Conservation (phyloP, 30 jellyfish, hydroid and myxozoan genomes). For the Nemopilema nomurai region DNA sequence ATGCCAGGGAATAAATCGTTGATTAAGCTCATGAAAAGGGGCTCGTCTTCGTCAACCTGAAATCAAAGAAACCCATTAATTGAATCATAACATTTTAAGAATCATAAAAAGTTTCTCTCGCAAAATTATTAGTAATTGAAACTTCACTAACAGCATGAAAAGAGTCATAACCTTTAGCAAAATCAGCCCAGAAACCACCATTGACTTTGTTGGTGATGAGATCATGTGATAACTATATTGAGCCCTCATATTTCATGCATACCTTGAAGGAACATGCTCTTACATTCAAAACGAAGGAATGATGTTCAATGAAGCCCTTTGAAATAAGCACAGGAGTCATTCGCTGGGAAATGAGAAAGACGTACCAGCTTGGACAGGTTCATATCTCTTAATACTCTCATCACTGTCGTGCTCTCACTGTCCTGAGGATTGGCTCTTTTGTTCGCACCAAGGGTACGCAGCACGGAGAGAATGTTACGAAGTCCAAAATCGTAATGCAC, state of each 20-base stretch:
- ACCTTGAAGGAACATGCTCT: no score
- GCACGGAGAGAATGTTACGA: constrained; percentile 89
- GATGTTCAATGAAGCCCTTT: no score
- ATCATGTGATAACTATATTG: no score
- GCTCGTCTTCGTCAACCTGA: constrained; percentile 98
- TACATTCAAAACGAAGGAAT: no score
- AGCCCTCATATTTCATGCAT: no score
- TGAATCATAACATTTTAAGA: no score
- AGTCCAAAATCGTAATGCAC: constrained; percentile 98
- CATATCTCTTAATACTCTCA: constrained; percentile 97
- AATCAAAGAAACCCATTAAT: background rate
- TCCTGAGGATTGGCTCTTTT: constrained; percentile 92
- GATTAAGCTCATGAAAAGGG: constrained; percentile 92
- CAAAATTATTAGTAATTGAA: no score
- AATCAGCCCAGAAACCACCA: no score
- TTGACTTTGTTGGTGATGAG: no score
- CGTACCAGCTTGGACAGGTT: constrained; percentile 92
- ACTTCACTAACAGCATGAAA: no score
- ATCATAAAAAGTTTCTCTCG: no score
- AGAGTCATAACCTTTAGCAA: no score
- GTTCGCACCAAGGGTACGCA: constrained; percentile 95
- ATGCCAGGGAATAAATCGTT: constrained; percentile 96
- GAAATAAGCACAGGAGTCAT: background rate
- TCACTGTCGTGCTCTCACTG: constrained; percentile 98
- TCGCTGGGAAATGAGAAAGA: background rate